Evolutionary conservation across 2,888 invertebrate species (phyloP).

Genomic region (Stenichneumon culpator): DNA sequence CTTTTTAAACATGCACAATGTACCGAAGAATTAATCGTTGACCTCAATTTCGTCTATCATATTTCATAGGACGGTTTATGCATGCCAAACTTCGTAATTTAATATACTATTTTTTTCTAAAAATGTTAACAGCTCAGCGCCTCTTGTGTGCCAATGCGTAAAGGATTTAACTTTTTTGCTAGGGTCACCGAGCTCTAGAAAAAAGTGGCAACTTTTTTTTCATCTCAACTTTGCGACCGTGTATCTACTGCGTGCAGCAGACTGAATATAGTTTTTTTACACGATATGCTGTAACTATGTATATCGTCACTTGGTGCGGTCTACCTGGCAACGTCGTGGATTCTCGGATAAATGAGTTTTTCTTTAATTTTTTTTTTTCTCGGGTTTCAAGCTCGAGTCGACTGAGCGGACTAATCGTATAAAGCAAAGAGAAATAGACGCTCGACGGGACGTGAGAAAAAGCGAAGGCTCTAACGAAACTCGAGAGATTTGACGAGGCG

Average conservation of each 20-base stretch:
- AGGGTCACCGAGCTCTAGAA: not conserved
- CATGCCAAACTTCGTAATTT: no score
- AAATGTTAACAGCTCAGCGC: no score
- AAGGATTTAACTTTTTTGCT: constrained; percentile 1
- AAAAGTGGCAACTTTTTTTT: constrained; percentile 31
- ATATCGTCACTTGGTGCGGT: constrained; percentile 9
- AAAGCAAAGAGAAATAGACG: constrained; percentile 1
- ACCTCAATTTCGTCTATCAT: no score
- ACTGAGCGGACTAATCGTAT: constrained; percentile 39
- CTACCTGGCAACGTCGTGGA: constrained; percentile 58
- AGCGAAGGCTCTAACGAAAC: not conserved
- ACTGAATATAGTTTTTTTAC: not conserved
- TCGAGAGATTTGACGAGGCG: not conserved
- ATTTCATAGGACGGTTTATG: no score
- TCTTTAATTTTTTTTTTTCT: constrained; percentile 47
- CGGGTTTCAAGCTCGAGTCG: constrained; percentile 58
- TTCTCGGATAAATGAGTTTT: constrained; percentile 70
- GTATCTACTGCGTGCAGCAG: constrained; percentile 10
- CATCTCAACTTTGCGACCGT: constrained; percentile 35
- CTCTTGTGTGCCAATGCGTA: no score
- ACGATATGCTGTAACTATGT: not conserved
- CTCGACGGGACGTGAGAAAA: not conserved
- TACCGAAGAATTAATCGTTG: no score
- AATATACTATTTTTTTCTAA: no score
- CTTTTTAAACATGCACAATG: no score